Percentiles rank a stretch among this genome's conserved stretches.
Evolutionary conservation across 1,140 invertebrate genomes (phyloP).

Genomic region (Drosophila elegans): DNA sequence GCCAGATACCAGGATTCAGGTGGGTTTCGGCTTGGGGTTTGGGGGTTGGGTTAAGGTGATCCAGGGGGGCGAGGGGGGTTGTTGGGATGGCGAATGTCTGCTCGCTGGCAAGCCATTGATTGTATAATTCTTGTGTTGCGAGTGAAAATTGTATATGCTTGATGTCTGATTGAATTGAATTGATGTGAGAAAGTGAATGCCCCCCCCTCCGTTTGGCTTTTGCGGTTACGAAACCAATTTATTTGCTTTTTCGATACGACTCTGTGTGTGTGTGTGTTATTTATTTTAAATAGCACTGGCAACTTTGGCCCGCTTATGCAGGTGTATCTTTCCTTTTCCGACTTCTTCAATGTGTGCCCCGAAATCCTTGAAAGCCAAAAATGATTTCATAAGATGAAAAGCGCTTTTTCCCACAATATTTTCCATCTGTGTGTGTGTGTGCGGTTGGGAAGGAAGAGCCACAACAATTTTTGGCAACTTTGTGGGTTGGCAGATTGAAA

Average conservation of each 20-base stretch:
- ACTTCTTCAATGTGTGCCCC: conserved; percentile 20
- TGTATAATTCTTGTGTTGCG: conserved; percentile 78
- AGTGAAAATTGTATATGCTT: conserved; percentile 81
- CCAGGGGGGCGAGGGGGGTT: neutral
- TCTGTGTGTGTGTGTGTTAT: conserved; percentile 51
- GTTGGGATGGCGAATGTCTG: conserved; percentile 8
- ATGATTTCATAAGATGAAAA: conserved; percentile 81
- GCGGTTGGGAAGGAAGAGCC: conserved; percentile 10
- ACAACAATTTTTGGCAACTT: conserved; percentile 57
- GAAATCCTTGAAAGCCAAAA: conserved; percentile 68
- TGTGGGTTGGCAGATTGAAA: conserved; percentile 54
- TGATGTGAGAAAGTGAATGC: conserved; percentile 69
- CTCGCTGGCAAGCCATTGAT: conserved; percentile 62
- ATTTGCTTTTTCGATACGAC: conserved; percentile 60
- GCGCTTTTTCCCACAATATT: conserved; percentile 61
- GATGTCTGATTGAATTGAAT: conserved; percentile 83
- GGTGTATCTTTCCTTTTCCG: conserved; percentile 25
- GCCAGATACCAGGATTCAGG: conserved; percentile 24
- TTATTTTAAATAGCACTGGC: conserved; percentile 78
- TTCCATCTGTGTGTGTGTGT: conserved; percentile 9
- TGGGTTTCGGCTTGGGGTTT: neutral
- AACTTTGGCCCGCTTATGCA: conserved; percentile 3
- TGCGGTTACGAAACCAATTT: conserved; percentile 84
- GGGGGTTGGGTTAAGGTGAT: neutral
- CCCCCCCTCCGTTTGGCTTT: conserved; percentile 62